Percentiles rank a stretch among this genome's conserved stretches.
These are phyloP conservation scores for Pipistrellus nathusii DNA, from an alignment of 2,797 vertebrate genomes.

Conservation along the genomic window DNA sequence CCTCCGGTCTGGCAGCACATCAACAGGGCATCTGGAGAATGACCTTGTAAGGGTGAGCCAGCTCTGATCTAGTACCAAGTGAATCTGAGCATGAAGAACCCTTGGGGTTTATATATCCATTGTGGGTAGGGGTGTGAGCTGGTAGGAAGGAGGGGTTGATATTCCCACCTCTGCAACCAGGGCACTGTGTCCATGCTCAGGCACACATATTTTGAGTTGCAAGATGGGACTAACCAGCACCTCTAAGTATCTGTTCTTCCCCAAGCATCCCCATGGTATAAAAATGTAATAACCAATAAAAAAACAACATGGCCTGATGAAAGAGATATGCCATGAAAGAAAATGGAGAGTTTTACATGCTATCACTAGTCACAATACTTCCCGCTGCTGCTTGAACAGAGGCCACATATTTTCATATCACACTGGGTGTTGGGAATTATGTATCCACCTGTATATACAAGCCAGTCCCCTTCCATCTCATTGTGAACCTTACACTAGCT, in stretches of 20 bases:
- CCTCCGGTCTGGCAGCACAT: background rate
- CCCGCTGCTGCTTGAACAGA: background rate
- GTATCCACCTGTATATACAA: background rate
- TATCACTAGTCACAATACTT: background rate
- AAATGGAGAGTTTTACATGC: background rate
- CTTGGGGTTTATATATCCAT: too few relatives aligned
- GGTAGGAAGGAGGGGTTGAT: background rate
- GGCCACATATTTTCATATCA: background rate
- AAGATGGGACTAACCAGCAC: background rate
- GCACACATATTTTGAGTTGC: background rate
- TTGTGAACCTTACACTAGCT: background rate
- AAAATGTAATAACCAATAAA: background rate
- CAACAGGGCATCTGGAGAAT: background rate
- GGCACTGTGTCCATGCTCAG: background rate
- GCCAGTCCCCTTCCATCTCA: background rate
- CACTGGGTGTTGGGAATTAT: background rate
- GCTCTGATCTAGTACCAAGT: background rate
- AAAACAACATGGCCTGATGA: background rate
- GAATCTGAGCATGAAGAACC: background rate
- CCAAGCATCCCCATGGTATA: background rate
- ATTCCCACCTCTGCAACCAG: background rate
- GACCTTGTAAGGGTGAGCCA: background rate
- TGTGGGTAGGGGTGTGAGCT: background rate
- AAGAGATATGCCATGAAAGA: background rate
- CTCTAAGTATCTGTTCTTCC: background rate